Percentiles rank a stretch among this genome's conserved stretches.
Conservation (phyloP, 2,888 invertebrate species). For the Alitta virens region DNA sequence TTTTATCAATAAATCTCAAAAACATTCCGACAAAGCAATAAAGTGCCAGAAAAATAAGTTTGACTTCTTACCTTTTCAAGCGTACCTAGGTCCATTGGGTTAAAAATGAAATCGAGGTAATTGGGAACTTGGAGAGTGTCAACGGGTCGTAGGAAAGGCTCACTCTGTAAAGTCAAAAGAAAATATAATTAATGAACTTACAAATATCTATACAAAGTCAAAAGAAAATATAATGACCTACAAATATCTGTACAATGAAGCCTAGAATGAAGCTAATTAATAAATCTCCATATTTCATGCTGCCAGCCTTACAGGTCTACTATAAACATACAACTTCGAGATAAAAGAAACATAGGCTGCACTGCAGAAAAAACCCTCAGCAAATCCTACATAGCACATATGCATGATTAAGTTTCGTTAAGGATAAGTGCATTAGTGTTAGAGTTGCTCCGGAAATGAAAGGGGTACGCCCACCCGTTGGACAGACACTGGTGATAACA, state of each 20-base stretch:
- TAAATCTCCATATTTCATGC: not conserved
- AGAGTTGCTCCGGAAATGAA: no score
- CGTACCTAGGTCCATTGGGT: slow-evolving; percentile 80
- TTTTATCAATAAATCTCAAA: no score
- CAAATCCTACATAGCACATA: no score
- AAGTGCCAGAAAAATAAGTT: no score
- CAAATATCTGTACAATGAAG: no score
- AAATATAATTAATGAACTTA: not conserved
- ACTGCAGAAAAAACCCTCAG: no score
- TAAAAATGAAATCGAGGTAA: slow-evolving; percentile 78
- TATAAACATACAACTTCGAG: not conserved
- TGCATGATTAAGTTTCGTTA: no score
- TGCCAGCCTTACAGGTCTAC: not conserved
- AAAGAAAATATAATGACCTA: not conserved
- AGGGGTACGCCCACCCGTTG: no score
- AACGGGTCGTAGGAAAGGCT: slow-evolving; percentile 77
- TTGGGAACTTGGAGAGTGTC: slow-evolving; percentile 70
- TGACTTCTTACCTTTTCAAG: slow-evolving; percentile 63
- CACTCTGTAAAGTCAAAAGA: slow-evolving; percentile 63
- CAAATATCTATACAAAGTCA: not conserved
- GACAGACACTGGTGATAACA: no score
- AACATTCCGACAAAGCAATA: no score
- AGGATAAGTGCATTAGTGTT: no score
- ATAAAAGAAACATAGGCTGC: no score
- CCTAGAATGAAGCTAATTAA: not conserved